phyloP scores from a whole-genome alignment of 2,113 vertebrate species.

The Cinclus mexicanus region DNA sequence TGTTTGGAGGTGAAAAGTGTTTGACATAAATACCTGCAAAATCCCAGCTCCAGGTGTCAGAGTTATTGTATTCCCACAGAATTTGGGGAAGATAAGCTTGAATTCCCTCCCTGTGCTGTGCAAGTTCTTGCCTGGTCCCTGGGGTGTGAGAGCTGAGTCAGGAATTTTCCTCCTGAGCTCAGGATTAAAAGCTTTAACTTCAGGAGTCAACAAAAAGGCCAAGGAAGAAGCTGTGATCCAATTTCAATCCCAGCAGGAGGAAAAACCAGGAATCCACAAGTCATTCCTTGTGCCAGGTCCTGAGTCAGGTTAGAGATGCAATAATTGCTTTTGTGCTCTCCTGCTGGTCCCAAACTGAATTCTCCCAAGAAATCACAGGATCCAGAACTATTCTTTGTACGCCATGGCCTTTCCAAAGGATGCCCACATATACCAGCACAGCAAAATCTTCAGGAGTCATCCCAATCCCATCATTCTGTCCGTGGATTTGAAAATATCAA shows the following conservation, averaged over 20 bases:
- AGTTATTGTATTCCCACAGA: background rate
- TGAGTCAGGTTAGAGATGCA: background rate
- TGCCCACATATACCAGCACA: background rate
- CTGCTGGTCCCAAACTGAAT: background rate
- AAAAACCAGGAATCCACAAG: background rate
- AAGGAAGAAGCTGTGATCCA: background rate
- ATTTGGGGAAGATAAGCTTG: background rate
- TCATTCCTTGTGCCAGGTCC: background rate
- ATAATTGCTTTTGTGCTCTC: background rate
- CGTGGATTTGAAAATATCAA: background rate
- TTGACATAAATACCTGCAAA: background rate
- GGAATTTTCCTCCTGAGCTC: background rate
- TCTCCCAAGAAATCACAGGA: accelerated
- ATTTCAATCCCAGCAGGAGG: background rate
- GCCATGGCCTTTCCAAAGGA: background rate
- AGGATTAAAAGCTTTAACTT: background rate
- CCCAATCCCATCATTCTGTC: background rate
- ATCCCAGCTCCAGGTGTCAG: accelerated
- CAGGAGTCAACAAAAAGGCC: background rate
- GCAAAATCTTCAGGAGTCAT: background rate
- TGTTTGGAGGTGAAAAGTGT: background rate
- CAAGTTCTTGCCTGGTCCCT: background rate
- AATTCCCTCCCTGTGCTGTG: background rate
- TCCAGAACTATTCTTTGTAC: background rate
- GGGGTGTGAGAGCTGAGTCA: background rate